Conservation (phyloP, 2,113 vertebrate species). For the Rhineura floridana region DNA sequence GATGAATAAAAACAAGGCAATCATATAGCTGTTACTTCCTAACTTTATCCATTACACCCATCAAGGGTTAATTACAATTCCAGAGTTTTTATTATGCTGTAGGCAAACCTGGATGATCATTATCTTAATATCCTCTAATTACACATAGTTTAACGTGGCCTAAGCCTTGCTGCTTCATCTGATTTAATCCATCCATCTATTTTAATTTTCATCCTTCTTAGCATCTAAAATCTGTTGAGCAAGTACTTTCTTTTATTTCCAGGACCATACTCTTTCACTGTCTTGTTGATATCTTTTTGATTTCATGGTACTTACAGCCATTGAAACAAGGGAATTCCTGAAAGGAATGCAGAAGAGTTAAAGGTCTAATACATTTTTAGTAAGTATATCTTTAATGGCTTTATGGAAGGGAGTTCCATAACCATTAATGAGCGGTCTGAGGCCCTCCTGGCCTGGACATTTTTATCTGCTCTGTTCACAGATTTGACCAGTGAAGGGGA, state of each 20-base stretch:
- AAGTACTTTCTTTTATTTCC: slow-evolving; percentile 7
- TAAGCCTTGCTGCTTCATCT: background rate
- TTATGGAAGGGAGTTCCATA: background rate
- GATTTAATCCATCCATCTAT: background rate
- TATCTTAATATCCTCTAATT: background rate
- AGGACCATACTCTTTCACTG: slow-evolving; percentile 13
- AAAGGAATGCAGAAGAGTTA: slow-evolving; percentile 26
- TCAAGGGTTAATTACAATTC: background rate
- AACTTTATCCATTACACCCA: slow-evolving; percentile 1
- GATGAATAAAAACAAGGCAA: background rate
- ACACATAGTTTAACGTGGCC: slow-evolving; percentile 9
- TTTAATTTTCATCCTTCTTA: slow-evolving; percentile 32
- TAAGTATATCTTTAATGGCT: background rate
- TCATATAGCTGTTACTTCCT: background rate
- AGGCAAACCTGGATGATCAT: background rate
- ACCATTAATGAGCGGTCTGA: too few relatives aligned
- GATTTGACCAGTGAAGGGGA: too few relatives aligned
- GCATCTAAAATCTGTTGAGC: background rate
- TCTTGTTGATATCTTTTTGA: slow-evolving; percentile 18
- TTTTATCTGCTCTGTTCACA: too few relatives aligned
- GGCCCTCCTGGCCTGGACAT: too few relatives aligned
- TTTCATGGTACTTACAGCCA: slow-evolving; percentile 18
- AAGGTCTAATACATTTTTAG: slow-evolving; percentile 22
- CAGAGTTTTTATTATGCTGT: slow-evolving; percentile 20
- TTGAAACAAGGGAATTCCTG: background rate